Evolutionary conservation across 1,140 invertebrate species (phyloP).

Genomic region (Notospermus geniculatus): DNA sequence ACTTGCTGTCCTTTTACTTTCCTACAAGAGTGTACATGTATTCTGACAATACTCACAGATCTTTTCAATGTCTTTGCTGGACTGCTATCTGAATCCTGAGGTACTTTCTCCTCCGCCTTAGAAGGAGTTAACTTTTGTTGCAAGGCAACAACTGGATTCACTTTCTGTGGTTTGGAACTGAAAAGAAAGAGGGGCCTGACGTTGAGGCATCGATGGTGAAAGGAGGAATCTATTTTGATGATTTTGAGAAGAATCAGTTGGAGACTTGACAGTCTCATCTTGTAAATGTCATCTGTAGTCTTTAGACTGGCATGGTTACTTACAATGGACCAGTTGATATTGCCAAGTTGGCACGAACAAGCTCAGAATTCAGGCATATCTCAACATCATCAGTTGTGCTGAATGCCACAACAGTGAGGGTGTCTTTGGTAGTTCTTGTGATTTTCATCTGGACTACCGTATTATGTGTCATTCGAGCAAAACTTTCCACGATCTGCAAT

Average conservation of each 20-base stretch:
- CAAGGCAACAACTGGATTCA: background rate
- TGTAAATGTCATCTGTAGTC: too few species aligned
- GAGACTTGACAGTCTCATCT: too few species aligned
- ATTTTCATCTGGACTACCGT: too few species aligned
- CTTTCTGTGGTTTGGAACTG: background rate
- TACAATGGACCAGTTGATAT: conserved; percentile 1
- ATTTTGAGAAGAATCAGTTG: too few species aligned
- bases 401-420: background rate
- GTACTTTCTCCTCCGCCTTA: background rate
- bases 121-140: background rate
- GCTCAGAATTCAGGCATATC: conserved; percentile 2
- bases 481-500: background rate
- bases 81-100: background rate
- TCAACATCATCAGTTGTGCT: background rate
- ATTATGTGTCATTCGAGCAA: background rate
- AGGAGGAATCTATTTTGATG: too few species aligned
- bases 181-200: background rate
- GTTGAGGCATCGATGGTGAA: background rate
- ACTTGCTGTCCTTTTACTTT: too few species aligned
- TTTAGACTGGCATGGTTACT: too few species aligned
- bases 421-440: too few species aligned
- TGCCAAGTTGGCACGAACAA: background rate
- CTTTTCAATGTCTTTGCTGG: too few species aligned
- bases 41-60: too few species aligned
- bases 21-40: too few species aligned